A percentile compares a stretch with the other conserved stretches of the same genome.
Conservation (phyloP, 2,888 invertebrate species). For the Nipponacmea schrenckii region DNA sequence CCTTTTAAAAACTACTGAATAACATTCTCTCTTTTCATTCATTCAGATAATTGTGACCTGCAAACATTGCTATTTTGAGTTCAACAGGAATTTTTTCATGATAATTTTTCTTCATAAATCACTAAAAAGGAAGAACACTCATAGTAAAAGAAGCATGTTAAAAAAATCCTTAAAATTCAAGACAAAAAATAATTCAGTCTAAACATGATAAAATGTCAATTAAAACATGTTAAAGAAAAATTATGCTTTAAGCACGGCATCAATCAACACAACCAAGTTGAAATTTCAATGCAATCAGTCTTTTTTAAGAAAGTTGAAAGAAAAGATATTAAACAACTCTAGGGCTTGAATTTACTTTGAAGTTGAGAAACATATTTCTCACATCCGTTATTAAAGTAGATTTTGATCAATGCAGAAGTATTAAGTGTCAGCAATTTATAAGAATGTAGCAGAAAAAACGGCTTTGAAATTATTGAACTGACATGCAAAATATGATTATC, state of each 20-base stretch:
- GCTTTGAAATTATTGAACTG: background rate
- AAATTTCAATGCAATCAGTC: too few species aligned
- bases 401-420: background rate
- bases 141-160: too few species aligned
- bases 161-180: too few species aligned
- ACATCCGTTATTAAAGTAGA: background rate
- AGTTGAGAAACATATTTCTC: background rate
- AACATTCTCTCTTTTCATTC: background rate
- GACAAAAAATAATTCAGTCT: too few species aligned
- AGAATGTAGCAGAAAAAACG: background rate
- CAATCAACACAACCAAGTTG: too few species aligned
- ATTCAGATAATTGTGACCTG: background rate
- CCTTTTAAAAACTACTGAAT: background rate
- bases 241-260: too few species aligned
- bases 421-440: background rate
- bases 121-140: too few species aligned
- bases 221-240: too few species aligned
- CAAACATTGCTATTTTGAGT: background rate
- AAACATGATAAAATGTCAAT: too few species aligned
- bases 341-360: background rate
- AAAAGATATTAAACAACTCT: constrained; percentile 4
- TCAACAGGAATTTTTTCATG: too few species aligned
- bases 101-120: too few species aligned
- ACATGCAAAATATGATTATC: background rate
- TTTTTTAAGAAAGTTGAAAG: too few species aligned